Evolutionary conservation across 2,113 vertebrate genomes (phyloP).

Genomic region (Xerus inauris): DNA sequence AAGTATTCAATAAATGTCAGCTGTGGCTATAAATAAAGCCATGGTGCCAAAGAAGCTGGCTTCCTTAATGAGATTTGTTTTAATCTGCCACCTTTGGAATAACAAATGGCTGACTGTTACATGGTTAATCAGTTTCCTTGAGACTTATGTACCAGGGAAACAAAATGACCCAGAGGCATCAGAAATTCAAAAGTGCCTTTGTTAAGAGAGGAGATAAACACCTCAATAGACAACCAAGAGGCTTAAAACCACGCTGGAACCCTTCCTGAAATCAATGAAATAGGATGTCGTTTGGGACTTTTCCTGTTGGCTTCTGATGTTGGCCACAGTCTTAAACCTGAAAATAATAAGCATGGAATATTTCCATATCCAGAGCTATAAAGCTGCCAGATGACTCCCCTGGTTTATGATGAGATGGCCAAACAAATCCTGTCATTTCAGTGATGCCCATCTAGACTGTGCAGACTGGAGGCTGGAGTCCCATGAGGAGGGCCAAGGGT

Average conservation of each 20-base stretch:
- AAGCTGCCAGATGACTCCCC: neutral
- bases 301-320: neutral
- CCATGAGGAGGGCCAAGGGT: neutral
- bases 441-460: neutral
- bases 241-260: neutral
- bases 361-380: neutral
- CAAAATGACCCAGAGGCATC: conserved; percentile 32
- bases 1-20: conserved; percentile 40
- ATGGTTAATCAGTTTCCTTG: conserved; percentile 52
- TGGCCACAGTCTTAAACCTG: neutral
- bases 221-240: neutral
- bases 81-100: conserved; percentile 68
- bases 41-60: neutral
- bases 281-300: neutral
- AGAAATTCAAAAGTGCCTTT: conserved; percentile 25
- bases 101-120: neutral
- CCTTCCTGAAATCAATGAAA: conserved; percentile 29
- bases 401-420: neutral
- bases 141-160: conserved; percentile 27
- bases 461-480: neutral
- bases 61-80: conserved; percentile 69
- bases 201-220: conserved; percentile 43
- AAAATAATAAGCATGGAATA: conserved; percentile 11
- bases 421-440: neutral
- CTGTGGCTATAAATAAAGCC: conserved; percentile 60